Base-by-base conservation (phyloP, 2,113 vertebrate species). In the Gallinago paraguaiae region DNA sequence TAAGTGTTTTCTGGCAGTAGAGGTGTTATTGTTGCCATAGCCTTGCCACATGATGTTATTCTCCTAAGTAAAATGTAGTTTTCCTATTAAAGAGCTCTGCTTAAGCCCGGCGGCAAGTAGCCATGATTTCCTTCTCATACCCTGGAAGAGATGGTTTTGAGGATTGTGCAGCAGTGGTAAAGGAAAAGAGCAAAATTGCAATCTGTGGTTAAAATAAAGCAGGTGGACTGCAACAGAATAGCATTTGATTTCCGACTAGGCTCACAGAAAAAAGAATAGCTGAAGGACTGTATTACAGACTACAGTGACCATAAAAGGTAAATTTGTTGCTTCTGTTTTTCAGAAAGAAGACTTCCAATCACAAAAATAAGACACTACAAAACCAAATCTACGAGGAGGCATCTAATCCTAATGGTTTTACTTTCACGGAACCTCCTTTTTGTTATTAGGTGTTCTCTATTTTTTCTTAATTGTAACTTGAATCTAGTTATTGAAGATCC, bases 1-100 rank as follows among this genome's bases (percentile, higher is more conserved):
- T 85, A 96, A 97, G 84, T 93, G 82, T 91, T 96, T 96, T 77
- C 97, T 97, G 97, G 97, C 96, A 96, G 64, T 37, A 63, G 79
- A 95, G 79, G 86, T 97, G 93, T 97, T 97, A 89, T 92, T 97
- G 93, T 95, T 97, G 95, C 95, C 90, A 87, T 18, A 92, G 85
- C 37, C 90, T 88, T 93, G 86, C 87, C 95, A 94, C 82, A 94
- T 77, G 76, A 95, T 94, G 88, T 88, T 97, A 86, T 94, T 97
- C 95, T 95, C 93, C 81, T 25, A 85, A 86, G 65, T 61, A 95
- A 96, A 93, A 85, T 18, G 63, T 19, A 82, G 37, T 43, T 96
- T 95, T 93, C 88, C 25, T 89, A 61, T 75, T 92, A 85, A 97
- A 95, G 74, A 89, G 19, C 46, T 88, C 70, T 87, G 28, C 64